Evolutionary conservation across 2,797 vertebrate species (phyloP).

Genomic region (Dendrocincla fuliginosa): DNA sequence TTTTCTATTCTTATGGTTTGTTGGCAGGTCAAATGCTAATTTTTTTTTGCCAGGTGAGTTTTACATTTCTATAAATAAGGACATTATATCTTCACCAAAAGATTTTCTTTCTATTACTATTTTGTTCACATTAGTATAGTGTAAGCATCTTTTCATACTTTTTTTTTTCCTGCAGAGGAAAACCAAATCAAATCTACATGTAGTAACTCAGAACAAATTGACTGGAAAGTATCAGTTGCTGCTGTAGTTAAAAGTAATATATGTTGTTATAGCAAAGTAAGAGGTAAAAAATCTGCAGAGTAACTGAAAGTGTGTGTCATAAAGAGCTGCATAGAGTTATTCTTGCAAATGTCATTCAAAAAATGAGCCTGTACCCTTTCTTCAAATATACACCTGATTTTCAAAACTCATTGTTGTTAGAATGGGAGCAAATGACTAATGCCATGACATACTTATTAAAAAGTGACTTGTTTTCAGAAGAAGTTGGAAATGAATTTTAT

Average conservation of each 20-base stretch:
- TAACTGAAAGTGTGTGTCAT: not conserved
- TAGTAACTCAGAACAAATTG: not conserved
- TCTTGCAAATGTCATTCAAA: not conserved
- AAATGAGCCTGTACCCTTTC: not conserved
- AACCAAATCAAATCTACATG: not conserved
- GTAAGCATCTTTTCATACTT: not conserved
- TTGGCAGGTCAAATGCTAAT: not conserved
- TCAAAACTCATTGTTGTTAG: not conserved
- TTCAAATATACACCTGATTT: not conserved
- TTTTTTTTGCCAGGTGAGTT: not conserved
- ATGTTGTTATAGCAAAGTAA: not conserved
- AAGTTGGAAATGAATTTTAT: conserved; percentile 8
- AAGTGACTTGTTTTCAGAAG: not conserved
- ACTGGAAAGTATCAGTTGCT: not conserved
- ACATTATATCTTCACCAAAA: not conserved
- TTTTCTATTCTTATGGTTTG: not conserved
- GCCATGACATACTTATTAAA: not conserved
- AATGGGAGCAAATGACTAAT: not conserved
- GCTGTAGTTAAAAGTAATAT: not conserved
- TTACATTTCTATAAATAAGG: not conserved
- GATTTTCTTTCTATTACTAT: not conserved
- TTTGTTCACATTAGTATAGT: not conserved
- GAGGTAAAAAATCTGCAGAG: not conserved
- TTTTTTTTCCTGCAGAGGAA: not conserved
- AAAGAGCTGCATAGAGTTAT: not conserved